phyloP scores from a whole-genome alignment of 2,888 invertebrate genomes.

The Drosophila antonietae region DNA sequence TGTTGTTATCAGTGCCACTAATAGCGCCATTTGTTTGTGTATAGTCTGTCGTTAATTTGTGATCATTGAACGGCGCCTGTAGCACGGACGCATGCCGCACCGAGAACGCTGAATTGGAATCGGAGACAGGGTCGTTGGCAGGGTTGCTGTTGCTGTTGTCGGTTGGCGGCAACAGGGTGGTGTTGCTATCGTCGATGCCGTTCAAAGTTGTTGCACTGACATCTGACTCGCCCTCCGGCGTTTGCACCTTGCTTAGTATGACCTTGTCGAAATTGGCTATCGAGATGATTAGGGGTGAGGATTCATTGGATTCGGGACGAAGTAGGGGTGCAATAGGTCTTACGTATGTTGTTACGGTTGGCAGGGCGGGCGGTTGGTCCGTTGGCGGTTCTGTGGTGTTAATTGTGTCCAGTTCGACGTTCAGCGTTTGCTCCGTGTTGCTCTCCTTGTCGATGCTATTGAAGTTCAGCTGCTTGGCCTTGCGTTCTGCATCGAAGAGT shows the following conservation, averaged over 20 bases:
- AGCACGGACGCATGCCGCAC: constrained; percentile 76
- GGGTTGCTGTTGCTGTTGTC: constrained; percentile 22
- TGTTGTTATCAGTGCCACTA: constrained; percentile 40
- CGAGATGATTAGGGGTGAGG: constrained; percentile 84
- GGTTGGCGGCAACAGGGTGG: constrained; percentile 15
- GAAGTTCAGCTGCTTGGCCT: constrained; percentile 80
- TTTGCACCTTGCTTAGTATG: constrained; percentile 83
- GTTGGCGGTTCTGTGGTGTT: constrained; percentile 14
- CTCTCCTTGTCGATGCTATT: constrained; percentile 53
- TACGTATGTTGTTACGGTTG: constrained; percentile 70
- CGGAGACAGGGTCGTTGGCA: constrained; percentile 25
- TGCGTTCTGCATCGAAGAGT: constrained; percentile 87
- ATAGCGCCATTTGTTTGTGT: constrained; percentile 22
- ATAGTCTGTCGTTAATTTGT: constrained; percentile 15
- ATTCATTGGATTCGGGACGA: constrained; percentile 84
- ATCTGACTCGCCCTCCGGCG: constrained; percentile 49
- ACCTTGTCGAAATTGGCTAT: constrained; percentile 85
- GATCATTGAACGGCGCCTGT: constrained; percentile 64
- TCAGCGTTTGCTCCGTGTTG: constrained; percentile 16
- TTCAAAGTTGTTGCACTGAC: constrained; percentile 4
- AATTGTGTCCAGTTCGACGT: background rate
- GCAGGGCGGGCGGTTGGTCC: constrained; percentile 45
- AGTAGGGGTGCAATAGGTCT: constrained; percentile 83
- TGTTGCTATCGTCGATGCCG: constrained; percentile 1
- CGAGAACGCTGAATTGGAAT: constrained; percentile 81